These are phyloP conservation scores for Pachyuromys duprasi DNA, from an alignment of 2,797 vertebrate species.

Conservation along the genomic window DNA sequence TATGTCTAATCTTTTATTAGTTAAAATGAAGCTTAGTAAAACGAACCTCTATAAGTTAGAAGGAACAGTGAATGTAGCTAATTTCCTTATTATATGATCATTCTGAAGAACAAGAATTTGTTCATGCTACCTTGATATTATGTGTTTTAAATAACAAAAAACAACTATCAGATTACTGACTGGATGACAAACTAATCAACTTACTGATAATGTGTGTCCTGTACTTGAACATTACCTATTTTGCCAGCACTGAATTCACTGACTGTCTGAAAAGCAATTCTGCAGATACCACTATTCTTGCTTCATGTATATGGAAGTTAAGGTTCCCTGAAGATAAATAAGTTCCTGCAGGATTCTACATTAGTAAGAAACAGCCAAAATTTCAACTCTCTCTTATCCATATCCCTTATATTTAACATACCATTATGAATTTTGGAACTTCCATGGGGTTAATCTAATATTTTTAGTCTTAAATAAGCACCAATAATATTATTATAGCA, in stretches of 20 bases:
- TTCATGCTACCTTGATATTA: not conserved
- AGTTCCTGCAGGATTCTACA: not conserved
- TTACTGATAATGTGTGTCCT: not conserved
- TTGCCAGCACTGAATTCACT: not conserved
- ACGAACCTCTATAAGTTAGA: not conserved
- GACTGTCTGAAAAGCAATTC: not conserved
- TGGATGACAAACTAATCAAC: not conserved
- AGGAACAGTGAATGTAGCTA: not conserved
- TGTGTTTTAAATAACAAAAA: not conserved
- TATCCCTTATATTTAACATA: not conserved
- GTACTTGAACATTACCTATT: not conserved
- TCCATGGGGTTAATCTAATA: not conserved
- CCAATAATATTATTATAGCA: not conserved
- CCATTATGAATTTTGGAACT: not conserved
- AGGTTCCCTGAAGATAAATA: not conserved
- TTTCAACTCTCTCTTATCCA: not conserved
- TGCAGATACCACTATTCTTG: not conserved
- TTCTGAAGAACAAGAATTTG: not conserved
- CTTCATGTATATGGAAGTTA: not conserved
- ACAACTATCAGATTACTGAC: not conserved
- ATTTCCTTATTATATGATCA: not conserved
- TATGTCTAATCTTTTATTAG: not conserved
- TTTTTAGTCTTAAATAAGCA: constrained; percentile 22
- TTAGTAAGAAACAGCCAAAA: not conserved
- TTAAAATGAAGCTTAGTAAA: not conserved